These are phyloP conservation scores for Phorcus lineatus DNA, from an alignment of 2,888 invertebrate genomes.

Conservation along the genomic window DNA sequence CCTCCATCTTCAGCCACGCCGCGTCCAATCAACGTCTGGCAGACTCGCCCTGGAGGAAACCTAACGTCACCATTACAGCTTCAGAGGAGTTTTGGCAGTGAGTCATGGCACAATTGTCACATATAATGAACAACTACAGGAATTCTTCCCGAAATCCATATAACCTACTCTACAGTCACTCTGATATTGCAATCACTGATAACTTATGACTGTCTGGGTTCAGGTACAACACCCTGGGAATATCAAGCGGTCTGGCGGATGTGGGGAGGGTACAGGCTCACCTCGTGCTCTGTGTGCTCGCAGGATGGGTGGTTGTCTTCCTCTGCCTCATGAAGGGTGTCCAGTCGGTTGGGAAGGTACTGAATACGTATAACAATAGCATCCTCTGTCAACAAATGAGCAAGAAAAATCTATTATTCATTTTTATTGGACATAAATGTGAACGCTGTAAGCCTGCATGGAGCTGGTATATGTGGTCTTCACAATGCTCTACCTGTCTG, in stretches of 20 bases:
- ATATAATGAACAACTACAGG: too few relatives aligned
- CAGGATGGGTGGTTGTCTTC: background rate
- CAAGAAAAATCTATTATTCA: background rate
- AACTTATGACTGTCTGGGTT: background rate
- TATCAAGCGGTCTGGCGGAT: background rate
- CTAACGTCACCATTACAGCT: background rate
- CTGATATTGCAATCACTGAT: background rate
- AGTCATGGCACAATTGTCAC: background rate
- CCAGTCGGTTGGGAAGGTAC: slow-evolving; percentile 1
- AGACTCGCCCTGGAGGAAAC: background rate
- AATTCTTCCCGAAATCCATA: too few relatives aligned
- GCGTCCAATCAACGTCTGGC: background rate
- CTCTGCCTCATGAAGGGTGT: slow-evolving; percentile 8
- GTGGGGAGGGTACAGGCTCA: background rate
- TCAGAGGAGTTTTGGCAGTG: slow-evolving; percentile 5
- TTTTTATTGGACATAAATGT: too few relatives aligned
- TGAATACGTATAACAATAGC: background rate
- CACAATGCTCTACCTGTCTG: too few relatives aligned
- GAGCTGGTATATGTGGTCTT: too few relatives aligned
- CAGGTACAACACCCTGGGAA: slow-evolving; percentile 3
- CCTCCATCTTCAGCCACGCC: background rate
- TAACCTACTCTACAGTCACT: too few relatives aligned
- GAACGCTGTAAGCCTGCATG: too few relatives aligned
- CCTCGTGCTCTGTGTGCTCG: background rate
- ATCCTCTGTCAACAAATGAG: background rate